Evolutionary conservation across 2,113 vertebrate genomes (phyloP).

Genomic region (Rhea americana): DNA sequence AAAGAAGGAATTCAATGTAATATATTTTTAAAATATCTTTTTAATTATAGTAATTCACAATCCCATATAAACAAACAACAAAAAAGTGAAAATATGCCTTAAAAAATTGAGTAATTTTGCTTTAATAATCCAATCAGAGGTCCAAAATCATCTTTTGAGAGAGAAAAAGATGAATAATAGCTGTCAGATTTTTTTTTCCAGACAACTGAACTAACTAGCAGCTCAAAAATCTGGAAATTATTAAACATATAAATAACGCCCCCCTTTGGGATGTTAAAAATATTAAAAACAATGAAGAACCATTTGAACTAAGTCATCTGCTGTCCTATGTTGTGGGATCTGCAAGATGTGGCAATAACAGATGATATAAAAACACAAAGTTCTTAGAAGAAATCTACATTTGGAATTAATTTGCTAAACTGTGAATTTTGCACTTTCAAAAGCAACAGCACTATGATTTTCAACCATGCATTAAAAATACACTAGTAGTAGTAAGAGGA

Average conservation of each 20-base stretch:
- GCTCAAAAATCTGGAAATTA: conserved; percentile 58
- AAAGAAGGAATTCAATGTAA: neutral
- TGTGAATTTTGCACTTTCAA: conserved; percentile 48
- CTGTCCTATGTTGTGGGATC: conserved; percentile 40
- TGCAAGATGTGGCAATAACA: conserved; percentile 58
- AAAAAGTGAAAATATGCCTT: neutral
- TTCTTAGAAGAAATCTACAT: conserved; percentile 61
- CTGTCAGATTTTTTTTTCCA: conserved; percentile 29
- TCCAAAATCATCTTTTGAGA: neutral
- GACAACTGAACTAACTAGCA: neutral
- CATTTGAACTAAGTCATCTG: conserved; percentile 55
- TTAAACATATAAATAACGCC: conserved; percentile 49
- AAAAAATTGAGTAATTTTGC: neutral
- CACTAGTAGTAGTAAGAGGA: neutral
- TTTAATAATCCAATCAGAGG: conserved; percentile 7
- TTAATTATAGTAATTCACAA: neutral
- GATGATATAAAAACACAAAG: neutral
- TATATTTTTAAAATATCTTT: neutral
- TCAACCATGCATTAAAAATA: neutral
- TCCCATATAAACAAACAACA: neutral
- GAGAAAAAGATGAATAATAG: conserved; percentile 18
- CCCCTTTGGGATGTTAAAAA: conserved; percentile 43
- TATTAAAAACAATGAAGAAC: conserved; percentile 52
- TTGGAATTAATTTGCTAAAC: conserved; percentile 56
- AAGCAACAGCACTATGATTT: conserved; percentile 1